A percentile compares a stretch with the other conserved stretches of the same genome.
These are phyloP conservation scores for Catharus ustulatus DNA, from an alignment of 2,797 vertebrate genomes.

Conservation along the genomic window DNA sequence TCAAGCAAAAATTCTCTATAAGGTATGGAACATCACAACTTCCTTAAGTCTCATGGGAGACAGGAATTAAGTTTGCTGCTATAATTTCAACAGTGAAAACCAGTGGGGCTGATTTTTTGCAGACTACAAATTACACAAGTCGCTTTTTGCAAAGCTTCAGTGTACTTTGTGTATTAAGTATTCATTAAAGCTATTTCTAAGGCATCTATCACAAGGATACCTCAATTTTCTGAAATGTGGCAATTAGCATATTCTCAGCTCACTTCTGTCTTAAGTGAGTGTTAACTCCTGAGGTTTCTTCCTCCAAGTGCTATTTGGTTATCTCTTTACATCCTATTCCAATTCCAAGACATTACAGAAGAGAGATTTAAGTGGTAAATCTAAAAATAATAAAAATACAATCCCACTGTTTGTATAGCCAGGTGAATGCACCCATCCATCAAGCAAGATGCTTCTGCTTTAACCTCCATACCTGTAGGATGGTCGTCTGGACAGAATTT, in stretches of 20 bases:
- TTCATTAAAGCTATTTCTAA: background rate
- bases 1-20: background rate
- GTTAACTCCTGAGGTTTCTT: background rate
- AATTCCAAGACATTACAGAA: background rate
- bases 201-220: background rate
- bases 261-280: background rate
- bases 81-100: background rate
- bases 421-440: background rate
- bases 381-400: background rate
- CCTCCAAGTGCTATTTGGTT: background rate
- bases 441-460: background rate
- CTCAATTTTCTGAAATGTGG: background rate
- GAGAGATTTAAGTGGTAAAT: background rate
- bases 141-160: background rate
- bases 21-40: background rate
- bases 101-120: background rate
- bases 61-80: background rate
- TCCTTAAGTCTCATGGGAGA: background rate
- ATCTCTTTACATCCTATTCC: background rate
- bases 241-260: background rate
- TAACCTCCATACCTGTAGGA: constrained; percentile 89
- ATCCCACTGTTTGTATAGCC: background rate
- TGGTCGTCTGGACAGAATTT: constrained; percentile 95
- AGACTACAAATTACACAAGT: background rate
- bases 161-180: background rate